Evolutionary conservation across 2,888 invertebrate species (phyloP), one percentile per base, ranked within the genome.

Genomic region (Opisthograptis luteolata): DNA sequence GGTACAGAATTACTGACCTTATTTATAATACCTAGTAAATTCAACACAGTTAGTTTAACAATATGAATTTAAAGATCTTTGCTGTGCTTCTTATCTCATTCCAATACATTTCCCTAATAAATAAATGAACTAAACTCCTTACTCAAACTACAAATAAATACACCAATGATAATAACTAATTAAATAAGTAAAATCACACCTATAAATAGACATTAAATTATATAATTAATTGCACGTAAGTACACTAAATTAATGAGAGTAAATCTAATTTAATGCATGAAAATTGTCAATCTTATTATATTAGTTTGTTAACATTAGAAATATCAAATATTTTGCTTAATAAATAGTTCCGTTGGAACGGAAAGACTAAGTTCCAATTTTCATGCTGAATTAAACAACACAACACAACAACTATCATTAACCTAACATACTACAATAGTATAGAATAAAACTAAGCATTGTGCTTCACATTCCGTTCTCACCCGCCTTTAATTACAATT

Each of bases 61-160:
- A 20, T 7, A 12, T 34, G 27, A 20, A 20, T 39, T 32, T 8
- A 17, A 31, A 37, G 22, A 32, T 47, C 32, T 17, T n/a, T 24
- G 4, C 24, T 40, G 36, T 65, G 65, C 59, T 64, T 65, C 57
- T 55, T 62, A 63, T 60, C 57, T 58, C 55, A 70, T 81, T 78
- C 80, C 83, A 75, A 78, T 80, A 83, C 67, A 81, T 77, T 82
- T 81, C 68, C 71, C 87, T 88, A 87, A 84, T 87, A 88, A 88
- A 88, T 87, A 84, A 87, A 84, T 84, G 75, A 85, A 83, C 84
- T 84, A 77, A 76, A 68, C 66, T 75, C 58, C 13, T 58, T 64
- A 67, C 37, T 48, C 44, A 60, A 60, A 58, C 60, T 47, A 51
- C 46, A 62, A 58, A 59, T 47, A 15, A 55, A 51, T 49, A 57